These are phyloP conservation scores for Meda fulgida DNA, from an alignment of 2,797 vertebrate species.

Conservation along the genomic window DNA sequence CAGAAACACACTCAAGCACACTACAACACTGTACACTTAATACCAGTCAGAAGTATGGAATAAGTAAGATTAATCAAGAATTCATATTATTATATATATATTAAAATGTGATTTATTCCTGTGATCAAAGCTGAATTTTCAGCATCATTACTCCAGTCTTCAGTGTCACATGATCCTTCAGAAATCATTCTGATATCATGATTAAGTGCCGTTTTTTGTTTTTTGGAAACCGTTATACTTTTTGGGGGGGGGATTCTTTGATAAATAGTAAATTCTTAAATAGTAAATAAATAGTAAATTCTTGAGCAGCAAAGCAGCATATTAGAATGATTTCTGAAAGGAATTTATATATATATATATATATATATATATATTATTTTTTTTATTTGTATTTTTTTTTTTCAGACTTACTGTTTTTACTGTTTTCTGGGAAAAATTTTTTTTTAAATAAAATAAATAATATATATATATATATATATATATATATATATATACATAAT, in stretches of 20 bases:
- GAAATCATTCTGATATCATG: not conserved
- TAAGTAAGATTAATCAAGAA: not conserved
- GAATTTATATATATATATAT: no score
- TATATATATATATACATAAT: no score
- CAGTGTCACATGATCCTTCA: not conserved
- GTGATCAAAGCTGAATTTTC: no score
- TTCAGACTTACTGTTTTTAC: no score
- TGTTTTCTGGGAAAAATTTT: no score
- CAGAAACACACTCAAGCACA: slow-evolving; percentile 32
- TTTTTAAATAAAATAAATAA: no score
- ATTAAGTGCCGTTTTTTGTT: not conserved
- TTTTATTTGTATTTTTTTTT: no score
- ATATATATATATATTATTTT: no score
- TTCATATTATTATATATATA: no score
- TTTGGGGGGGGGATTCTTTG: not conserved
- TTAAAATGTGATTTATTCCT: no score
- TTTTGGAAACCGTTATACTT: not conserved
- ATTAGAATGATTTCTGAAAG: not conserved
- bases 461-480: no score
- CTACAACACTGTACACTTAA: not conserved
- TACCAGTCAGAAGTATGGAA: not conserved
- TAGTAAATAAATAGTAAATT: not conserved
- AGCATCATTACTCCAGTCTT: no score
- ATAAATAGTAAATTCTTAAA: not conserved
- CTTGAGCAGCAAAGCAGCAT: not conserved